Percentiles rank a stretch among this genome's conserved stretches.
These are phyloP conservation scores for Geotria australis DNA, from an alignment of 2,797 vertebrate genomes.

Conservation along the genomic window DNA sequence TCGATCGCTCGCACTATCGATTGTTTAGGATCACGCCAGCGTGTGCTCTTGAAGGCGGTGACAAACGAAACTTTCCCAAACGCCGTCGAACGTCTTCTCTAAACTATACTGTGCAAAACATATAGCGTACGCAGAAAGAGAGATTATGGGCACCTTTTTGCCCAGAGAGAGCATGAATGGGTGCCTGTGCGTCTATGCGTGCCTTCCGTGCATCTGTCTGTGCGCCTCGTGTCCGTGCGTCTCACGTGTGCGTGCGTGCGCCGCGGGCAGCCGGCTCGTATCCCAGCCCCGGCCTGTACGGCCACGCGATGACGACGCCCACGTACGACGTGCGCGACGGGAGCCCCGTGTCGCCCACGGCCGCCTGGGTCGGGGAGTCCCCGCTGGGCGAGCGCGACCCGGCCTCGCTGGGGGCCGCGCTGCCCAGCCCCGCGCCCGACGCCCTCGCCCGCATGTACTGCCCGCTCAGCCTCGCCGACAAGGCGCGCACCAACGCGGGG, in stretches of 20 bases:
- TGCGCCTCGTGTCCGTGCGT: too few species aligned
- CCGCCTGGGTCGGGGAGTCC: slow-evolving; percentile 94
- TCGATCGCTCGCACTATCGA: too few species aligned
- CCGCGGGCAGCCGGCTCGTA: slow-evolving; percentile 62
- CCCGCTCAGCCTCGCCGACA: slow-evolving; percentile 78
- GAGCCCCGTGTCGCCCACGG: slow-evolving; percentile 77
- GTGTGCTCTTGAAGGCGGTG: too few species aligned
- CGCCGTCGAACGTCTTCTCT: too few species aligned
- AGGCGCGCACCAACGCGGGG: slow-evolving; percentile 98
- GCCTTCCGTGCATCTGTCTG: background rate
- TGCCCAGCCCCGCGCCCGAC: slow-evolving; percentile 74
- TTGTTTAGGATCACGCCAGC: too few species aligned
- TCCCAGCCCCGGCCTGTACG: slow-evolving; percentile 89
- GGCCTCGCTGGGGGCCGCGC: slow-evolving; percentile 80
- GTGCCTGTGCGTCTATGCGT: background rate
- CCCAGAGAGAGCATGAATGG: background rate
- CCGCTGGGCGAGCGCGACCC: slow-evolving; percentile 92
- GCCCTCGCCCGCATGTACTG: slow-evolving; percentile 84
- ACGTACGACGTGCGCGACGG: slow-evolving; percentile 90
- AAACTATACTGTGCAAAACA: too few species aligned
- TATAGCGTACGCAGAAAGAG: too few species aligned
- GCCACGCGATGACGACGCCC: slow-evolving; percentile 83
- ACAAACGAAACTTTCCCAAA: too few species aligned
- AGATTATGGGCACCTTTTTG: too few species aligned
- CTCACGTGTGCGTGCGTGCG: background rate